Percentiles rank a stretch among this genome's conserved stretches.
Evolutionary conservation across 2,797 vertebrate genomes (phyloP).

Genomic region (Tarsius wallacei): DNA sequence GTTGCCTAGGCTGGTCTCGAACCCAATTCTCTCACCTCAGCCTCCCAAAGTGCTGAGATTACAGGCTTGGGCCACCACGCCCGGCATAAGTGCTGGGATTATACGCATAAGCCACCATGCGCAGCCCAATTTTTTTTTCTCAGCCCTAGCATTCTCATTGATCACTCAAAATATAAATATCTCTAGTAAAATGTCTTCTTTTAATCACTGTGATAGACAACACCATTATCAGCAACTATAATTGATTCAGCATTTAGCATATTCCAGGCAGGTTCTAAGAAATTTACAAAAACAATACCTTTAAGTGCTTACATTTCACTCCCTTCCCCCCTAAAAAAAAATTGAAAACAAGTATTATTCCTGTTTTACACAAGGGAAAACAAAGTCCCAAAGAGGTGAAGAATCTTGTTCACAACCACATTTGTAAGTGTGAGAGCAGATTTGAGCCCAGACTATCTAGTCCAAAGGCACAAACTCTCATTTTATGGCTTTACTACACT

Average conservation of each 20-base stretch:
- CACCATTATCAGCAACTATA: background rate
- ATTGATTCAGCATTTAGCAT: background rate
- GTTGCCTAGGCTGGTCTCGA: too few relatives aligned
- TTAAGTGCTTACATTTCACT: background rate
- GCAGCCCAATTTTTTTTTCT: background rate
- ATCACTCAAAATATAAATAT: background rate
- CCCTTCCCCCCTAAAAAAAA: background rate
- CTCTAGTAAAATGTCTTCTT: background rate
- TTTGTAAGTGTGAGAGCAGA: background rate
- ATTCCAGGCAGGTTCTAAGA: background rate
- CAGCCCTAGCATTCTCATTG: background rate
- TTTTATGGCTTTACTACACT: background rate
- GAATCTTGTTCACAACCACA: background rate
- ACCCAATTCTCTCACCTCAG: too few relatives aligned
- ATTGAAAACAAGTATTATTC: background rate
- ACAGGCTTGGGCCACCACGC: too few relatives aligned
- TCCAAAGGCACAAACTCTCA: background rate
- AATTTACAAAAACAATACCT: constrained; percentile 14
- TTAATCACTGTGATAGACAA: background rate
- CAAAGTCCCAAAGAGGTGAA: background rate
- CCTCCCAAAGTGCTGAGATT: too few relatives aligned
- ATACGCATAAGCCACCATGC: too few relatives aligned
- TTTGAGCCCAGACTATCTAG: background rate
- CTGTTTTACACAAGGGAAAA: background rate
- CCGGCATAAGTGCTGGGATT: too few relatives aligned